Conservation (phyloP, 2,888 invertebrate genomes). For the Trissonchulus sp. region DNA sequence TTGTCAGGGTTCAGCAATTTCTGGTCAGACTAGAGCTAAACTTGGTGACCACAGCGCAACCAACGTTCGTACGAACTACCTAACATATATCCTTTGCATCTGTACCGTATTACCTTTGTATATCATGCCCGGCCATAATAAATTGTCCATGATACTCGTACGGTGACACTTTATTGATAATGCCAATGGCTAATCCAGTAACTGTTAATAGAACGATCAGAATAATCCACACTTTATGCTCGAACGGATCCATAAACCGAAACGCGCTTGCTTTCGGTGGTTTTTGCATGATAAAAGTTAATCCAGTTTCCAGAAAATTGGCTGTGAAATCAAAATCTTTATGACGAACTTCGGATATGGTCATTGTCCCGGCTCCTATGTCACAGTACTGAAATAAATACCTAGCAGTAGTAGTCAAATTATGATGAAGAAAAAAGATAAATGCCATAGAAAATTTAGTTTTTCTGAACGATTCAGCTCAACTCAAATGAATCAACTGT, state of each 20-base stretch:
- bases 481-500: too few species aligned
- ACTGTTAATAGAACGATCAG: not conserved
- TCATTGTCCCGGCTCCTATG: not conserved
- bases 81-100: too few species aligned
- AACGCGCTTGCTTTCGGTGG: not conserved
- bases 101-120: slow-evolving; percentile 10
- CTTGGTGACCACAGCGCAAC: too few species aligned
- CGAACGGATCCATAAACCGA: slow-evolving; percentile 14
- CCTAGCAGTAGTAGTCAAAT: too few species aligned
- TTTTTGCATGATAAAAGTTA: not conserved
- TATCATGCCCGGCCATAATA: not conserved
- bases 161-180: slow-evolving; percentile 1
- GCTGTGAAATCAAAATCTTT: slow-evolving; percentile 18
- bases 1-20: too few species aligned
- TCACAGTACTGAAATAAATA: slow-evolving; percentile 11
- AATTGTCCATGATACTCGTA: slow-evolving; percentile 5
- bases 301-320: not conserved
- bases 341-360: not conserved
- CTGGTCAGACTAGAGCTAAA: too few species aligned
- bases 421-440: too few species aligned
- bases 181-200: not conserved
- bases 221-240: not conserved
- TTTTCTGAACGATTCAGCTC: too few species aligned
- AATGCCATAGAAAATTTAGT: too few species aligned
- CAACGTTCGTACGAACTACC: too few species aligned